Conservation (phyloP, 2,888 invertebrate genomes). For the Augochlorella aurata region DNA sequence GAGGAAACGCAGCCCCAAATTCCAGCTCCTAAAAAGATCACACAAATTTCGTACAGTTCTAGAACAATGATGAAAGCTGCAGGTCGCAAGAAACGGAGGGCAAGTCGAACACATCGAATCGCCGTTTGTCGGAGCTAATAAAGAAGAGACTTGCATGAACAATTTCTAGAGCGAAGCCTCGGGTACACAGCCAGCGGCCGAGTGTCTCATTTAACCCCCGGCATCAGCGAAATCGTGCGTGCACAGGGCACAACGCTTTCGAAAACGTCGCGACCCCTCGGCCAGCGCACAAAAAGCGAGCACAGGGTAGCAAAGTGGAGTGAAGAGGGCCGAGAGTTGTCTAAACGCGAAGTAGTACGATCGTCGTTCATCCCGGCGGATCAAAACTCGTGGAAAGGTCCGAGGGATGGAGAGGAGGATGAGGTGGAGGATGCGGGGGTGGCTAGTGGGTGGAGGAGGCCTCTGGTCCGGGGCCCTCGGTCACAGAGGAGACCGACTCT, state of each 20-base stretch:
- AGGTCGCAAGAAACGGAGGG: background rate
- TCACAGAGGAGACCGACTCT: conserved; percentile 49
- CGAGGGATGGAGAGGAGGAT: conserved; percentile 18
- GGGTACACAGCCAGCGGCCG: background rate
- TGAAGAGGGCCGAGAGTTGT: background rate
- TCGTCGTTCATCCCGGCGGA: conserved; percentile 39
- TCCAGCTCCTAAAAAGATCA: background rate
- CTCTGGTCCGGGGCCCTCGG: conserved; percentile 43
- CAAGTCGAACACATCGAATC: background rate
- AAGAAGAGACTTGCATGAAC: background rate
- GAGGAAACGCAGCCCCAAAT: no score
- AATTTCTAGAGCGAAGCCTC: background rate
- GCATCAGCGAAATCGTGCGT: conserved; percentile 19
- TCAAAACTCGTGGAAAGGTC: conserved; percentile 33
- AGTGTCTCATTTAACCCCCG: conserved; percentile 3
- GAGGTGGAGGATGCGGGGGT: background rate
- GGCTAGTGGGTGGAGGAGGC: background rate
- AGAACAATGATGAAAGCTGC: background rate
- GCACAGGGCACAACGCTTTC: background rate
- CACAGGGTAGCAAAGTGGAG: background rate
- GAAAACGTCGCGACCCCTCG: conserved; percentile 22
- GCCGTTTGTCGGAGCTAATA: background rate
- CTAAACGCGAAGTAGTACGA: conserved; percentile 31
- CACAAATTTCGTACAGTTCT: background rate
- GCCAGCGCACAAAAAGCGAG: background rate